Percentiles rank a stretch among this genome's conserved stretches.
phyloP scores from a whole-genome alignment of 2,113 vertebrate genomes.

The Psittacula cyanocephala region DNA sequence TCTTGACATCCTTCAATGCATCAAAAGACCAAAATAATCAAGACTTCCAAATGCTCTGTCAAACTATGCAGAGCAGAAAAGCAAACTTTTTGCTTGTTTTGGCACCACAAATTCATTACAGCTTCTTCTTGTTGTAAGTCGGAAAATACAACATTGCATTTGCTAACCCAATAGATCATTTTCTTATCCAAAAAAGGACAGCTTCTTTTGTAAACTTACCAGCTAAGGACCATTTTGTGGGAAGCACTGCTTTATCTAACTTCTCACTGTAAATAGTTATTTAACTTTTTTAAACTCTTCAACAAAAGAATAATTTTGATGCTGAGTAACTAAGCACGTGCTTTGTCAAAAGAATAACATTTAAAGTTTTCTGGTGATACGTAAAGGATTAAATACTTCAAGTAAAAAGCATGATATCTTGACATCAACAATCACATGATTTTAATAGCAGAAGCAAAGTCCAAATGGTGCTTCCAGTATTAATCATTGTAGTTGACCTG shows the following conservation, averaged over 20 bases:
- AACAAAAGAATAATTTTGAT: not conserved
- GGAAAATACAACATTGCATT: slow-evolving; percentile 25
- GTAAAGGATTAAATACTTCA: not conserved
- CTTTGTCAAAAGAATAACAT: not conserved
- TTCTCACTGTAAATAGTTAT: not conserved
- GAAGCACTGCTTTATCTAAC: slow-evolving; percentile 5
- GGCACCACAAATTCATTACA: not conserved
- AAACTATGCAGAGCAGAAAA: slow-evolving; percentile 6
- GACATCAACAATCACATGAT: not conserved
- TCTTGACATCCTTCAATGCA: not conserved
- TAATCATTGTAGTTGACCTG: not conserved
- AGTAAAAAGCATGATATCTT: not conserved
- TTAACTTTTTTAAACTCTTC: not conserved
- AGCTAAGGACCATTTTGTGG: not conserved
- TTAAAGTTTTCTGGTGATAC: not conserved
- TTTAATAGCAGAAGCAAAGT: not conserved
- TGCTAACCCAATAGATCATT: slow-evolving; percentile 53
- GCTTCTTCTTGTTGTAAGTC: not conserved
- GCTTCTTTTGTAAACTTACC: not conserved
- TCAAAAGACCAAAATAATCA: slow-evolving; percentile 38
- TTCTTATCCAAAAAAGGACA: slow-evolving; percentile 76
- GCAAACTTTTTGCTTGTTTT: slow-evolving; percentile 45
- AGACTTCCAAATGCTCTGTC: slow-evolving; percentile 8
- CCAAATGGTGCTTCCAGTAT: not conserved
- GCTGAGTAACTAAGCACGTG: not conserved